Percentiles rank a stretch among this genome's conserved stretches.
phyloP scores from a whole-genome alignment of 35 echinoderm and acorn worm species.

The Hemicentrotus pulcherrimus region DNA sequence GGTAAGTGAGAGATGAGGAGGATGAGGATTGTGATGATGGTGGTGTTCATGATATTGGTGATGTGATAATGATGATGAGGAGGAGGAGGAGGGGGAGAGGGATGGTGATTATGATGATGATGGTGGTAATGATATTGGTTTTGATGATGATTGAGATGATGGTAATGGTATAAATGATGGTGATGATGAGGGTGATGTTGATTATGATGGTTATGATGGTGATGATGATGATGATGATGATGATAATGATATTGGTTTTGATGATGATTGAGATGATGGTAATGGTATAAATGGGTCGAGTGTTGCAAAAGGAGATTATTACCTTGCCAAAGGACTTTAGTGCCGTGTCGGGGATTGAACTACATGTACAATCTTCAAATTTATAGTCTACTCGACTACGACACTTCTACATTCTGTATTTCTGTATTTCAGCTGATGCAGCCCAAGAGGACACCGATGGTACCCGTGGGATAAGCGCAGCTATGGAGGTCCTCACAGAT shows the following conservation, averaged over 20 bases:
- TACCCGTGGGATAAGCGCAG: slow-evolving; percentile 60
- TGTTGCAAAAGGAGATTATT: too few relatives aligned
- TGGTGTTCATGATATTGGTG: background rate
- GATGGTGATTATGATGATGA: background rate
- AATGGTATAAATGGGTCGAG: background rate
- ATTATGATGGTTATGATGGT: slow-evolving; percentile 14
- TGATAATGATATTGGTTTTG: background rate
- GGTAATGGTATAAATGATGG: background rate
- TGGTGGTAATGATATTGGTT: background rate
- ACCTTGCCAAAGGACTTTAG: too few relatives aligned
- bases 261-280: background rate
- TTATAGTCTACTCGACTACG: too few relatives aligned
- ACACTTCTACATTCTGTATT: too few relatives aligned
- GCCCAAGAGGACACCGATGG: slow-evolving; percentile 74
- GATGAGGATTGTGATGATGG: background rate
- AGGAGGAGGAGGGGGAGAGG: background rate
- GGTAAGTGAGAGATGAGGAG: slow-evolving; percentile 7
- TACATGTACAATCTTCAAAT: too few relatives aligned
- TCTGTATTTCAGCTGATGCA: slow-evolving; percentile 46
- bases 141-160: slow-evolving; percentile 25
- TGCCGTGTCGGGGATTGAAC: too few relatives aligned
- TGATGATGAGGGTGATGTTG: background rate
- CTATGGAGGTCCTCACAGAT: slow-evolving; percentile 63
- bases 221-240: slow-evolving; percentile 27
- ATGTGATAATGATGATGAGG: background rate